Evolutionary conservation across 2,797 vertebrate genomes (phyloP), one percentile per base, ranked within the genome.

Genomic region (Acestrorhynchus altus): DNA sequence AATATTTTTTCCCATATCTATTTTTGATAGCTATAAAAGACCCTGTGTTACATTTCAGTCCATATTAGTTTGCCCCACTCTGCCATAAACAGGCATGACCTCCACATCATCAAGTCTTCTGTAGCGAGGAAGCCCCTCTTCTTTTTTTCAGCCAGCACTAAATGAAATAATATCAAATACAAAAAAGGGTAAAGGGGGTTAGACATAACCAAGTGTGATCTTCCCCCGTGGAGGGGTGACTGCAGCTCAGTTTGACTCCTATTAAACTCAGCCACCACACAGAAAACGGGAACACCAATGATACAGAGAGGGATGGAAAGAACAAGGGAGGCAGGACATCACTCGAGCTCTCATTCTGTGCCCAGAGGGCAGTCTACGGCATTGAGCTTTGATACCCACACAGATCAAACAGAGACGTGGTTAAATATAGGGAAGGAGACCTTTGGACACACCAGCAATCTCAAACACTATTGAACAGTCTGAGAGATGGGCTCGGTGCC

Each of bases 351-450:
- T 67, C 61, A 67, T 72, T 49, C 59, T 69, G 65, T 42, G 60
- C 75, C 79, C 80, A 83, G 20, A 69, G 78, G 68, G 83, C 76
- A 78, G 83, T 79, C 85, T 66, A 72, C 68, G 76, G 76, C 49
- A 73, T 46, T 74, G 70, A 83, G 70, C 90, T 88, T 87, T 89
- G 90, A 91, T 83, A 87, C 60, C 77, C 74, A 44, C 28, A 65
- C 75, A 79, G 73, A 89, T 92, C 88, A 92, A 91, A 92, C 66
- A 18, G 67, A 73, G 61, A 16, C 15, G 28, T 18, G 47, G 83
- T 83, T 83, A 74, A 89, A 87, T 79, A 82, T 89, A 83, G 80
- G 40, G 78, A 44, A 57, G 39, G 59, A 42, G 83, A 88, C 89
- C 88, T 89, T 90, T 88, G 74, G 65, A 79, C 83, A 81, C 10